Percentiles rank a stretch among this genome's conserved stretches.
Evolutionary conservation across 1,140 invertebrate genomes (phyloP).

Genomic region (Hyles vespertilio): DNA sequence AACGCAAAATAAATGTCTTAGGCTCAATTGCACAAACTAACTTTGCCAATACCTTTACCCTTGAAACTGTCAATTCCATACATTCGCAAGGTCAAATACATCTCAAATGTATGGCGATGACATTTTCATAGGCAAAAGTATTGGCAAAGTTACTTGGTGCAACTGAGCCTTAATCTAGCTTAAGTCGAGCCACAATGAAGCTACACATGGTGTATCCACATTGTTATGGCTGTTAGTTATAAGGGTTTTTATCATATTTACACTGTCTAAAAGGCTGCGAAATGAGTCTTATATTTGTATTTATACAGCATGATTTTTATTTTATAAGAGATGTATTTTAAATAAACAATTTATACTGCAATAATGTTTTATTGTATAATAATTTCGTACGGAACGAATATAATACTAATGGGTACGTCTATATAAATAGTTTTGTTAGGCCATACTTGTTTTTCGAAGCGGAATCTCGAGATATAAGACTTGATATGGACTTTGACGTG

Average conservation of each 20-base stretch:
- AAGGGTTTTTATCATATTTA: conserved; percentile 13
- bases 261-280: not conserved
- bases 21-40: too few relatives aligned
- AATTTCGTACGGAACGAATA: conserved; percentile 11
- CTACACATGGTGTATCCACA: conserved; percentile 26
- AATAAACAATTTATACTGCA: conserved; percentile 17
- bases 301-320: not conserved
- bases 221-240: conserved; percentile 31
- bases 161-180: too few relatives aligned
- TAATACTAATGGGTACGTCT: too few relatives aligned
- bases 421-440: conserved; percentile 3
- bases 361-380: conserved; percentile 20
- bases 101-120: too few relatives aligned
- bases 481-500: conserved; percentile 11
- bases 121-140: too few relatives aligned
- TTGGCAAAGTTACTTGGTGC: too few relatives aligned
- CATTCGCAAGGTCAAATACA: too few relatives aligned
- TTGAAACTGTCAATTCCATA: too few relatives aligned
- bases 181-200: conserved; percentile 20
- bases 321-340: conserved; percentile 9
- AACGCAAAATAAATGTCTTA: too few relatives aligned
- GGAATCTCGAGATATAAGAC: conserved; percentile 13
- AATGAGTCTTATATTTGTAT: conserved; percentile 10
- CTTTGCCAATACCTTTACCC: too few relatives aligned
- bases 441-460: conserved; percentile 8